A percentile compares a stretch with the other conserved stretches of the same genome.
These are phyloP conservation scores for Pipistrellus kuhlii DNA, from an alignment of 2,797 vertebrate species.

Conservation along the genomic window DNA sequence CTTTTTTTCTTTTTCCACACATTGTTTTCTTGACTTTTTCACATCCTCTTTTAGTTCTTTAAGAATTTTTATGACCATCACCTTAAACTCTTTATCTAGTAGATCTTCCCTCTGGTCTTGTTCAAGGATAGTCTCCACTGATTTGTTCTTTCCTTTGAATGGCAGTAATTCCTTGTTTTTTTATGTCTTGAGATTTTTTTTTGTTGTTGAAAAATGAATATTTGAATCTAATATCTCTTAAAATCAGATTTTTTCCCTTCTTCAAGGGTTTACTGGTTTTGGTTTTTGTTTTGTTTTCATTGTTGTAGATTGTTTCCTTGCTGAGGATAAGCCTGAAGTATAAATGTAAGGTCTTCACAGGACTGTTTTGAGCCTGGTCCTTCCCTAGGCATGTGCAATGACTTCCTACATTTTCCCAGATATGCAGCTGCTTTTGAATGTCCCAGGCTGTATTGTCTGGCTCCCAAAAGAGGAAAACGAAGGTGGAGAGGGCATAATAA, in stretches of 20 bases:
- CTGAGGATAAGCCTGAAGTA: not conserved
- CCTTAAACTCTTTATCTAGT: conserved; percentile 20
- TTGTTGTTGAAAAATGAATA: not conserved
- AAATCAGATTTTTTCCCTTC: not conserved
- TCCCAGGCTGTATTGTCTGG: not conserved
- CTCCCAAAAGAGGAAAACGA: not conserved
- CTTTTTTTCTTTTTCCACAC: not conserved
- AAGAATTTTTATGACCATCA: not conserved
- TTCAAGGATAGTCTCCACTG: not conserved
- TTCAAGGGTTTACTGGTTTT: not conserved
- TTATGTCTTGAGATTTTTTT: not conserved
- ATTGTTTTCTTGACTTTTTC: not conserved
- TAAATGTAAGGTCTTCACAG: not conserved
- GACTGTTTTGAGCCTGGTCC: not conserved
- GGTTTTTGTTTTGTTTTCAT: not conserved
- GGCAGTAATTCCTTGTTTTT: not conserved
- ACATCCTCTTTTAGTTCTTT: not conserved
- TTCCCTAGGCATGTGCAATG: not conserved
- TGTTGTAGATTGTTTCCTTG: not conserved
- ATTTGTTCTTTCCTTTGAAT: not conserved
- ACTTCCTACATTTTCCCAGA: not conserved
- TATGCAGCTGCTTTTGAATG: not conserved
- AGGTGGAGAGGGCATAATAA: not conserved
- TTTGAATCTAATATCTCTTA: conserved; percentile 40
- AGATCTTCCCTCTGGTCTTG: not conserved